These are phyloP conservation scores for Aegithalos caudatus DNA, from an alignment of 2,113 vertebrate species.

Conservation along the genomic window DNA sequence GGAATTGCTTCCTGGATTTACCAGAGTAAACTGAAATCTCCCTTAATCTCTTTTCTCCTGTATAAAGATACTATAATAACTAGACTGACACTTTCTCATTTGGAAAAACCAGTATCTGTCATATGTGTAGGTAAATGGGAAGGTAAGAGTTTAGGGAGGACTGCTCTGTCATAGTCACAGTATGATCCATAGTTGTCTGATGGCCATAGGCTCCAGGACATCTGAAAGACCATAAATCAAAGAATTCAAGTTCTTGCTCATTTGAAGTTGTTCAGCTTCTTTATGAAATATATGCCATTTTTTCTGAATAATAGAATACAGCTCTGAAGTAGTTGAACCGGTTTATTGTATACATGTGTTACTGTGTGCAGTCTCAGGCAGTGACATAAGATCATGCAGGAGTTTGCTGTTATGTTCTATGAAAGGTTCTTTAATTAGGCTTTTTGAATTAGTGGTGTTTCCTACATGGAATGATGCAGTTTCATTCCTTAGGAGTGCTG, in stretches of 20 bases:
- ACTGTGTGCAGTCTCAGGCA: neutral
- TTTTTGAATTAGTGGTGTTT: neutral
- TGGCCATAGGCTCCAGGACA: neutral
- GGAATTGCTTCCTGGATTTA: neutral
- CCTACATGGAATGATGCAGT: fast-evolving
- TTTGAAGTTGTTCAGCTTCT: neutral
- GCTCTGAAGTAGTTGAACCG: neutral
- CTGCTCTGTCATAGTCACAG: fast-evolving
- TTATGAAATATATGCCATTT: neutral
- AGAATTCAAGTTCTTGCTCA: neutral
- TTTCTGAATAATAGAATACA: neutral
- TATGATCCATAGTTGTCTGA: neutral
- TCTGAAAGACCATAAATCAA: neutral
- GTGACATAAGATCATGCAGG: neutral
- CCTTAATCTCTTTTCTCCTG: neutral
- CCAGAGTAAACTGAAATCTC: neutral
- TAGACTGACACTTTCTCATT: neutral
- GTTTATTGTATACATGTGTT: neutral
- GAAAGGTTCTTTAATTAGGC: neutral
- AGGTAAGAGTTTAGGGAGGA: neutral
- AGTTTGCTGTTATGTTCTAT: neutral
- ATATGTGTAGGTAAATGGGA: neutral
- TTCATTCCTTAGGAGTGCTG: neutral
- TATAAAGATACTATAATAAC: neutral
- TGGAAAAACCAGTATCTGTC: neutral